These are phyloP conservation scores for Apotomis betuletana DNA, from an alignment of 2,888 invertebrate genomes.

Conservation along the genomic window DNA sequence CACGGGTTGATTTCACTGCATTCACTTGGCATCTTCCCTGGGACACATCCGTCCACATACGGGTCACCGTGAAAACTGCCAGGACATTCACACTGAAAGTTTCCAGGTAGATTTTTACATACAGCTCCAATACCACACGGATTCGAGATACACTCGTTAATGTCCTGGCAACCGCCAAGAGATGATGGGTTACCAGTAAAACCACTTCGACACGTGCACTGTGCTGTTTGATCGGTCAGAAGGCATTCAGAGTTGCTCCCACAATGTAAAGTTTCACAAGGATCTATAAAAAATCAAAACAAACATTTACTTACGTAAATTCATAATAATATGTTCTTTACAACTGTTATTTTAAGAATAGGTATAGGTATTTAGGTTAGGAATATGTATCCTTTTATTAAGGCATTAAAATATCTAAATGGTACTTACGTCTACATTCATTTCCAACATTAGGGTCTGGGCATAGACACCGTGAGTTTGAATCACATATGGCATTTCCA, in stretches of 20 bases:
- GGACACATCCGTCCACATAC: constrained; percentile 89
- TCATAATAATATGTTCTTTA: no score
- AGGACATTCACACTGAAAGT: constrained; percentile 94
- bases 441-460: constrained; percentile 96
- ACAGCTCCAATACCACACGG: constrained; percentile 93
- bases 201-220: constrained; percentile 92
- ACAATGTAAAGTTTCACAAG: constrained; percentile 93
- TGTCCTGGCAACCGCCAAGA: constrained; percentile 90
- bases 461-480: constrained; percentile 90
- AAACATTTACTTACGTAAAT: neutral
- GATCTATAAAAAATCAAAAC: constrained; percentile 84
- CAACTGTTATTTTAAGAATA: no score
- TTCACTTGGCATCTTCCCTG: constrained; percentile 85
- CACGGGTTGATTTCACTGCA: constrained; percentile 91
- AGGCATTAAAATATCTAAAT: constrained; percentile 15
- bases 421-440: constrained; percentile 93
- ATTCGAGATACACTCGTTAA: constrained; percentile 92
- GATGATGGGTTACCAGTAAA: constrained; percentile 88
- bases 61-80: constrained; percentile 91
- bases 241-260: constrained; percentile 95
- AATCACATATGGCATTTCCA: constrained; percentile 94
- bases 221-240: constrained; percentile 91
- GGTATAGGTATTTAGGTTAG: no score
- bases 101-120: constrained; percentile 94
- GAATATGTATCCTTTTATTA: neutral